A percentile compares a stretch with the other conserved stretches of the same genome.
Conservation (phyloP, 1,140 invertebrate species). For the Bemisia tabaci region DNA sequence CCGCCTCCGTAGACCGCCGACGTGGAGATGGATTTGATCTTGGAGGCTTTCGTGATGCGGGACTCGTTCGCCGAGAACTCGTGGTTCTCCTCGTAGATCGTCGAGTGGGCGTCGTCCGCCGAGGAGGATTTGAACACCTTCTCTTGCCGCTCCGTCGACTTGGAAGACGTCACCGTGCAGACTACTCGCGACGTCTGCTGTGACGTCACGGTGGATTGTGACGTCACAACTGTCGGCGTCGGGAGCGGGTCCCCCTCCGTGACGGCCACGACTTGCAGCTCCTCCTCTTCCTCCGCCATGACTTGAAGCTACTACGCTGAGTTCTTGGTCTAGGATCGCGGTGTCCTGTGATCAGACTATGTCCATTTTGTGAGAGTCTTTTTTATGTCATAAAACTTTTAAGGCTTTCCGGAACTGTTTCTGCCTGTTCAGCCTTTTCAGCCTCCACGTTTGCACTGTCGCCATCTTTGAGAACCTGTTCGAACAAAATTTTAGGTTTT, state of each 20-base stretch:
- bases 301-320: not conserved
- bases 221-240: too few relatives aligned
- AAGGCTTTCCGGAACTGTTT: not conserved
- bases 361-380: not conserved
- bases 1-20: not conserved
- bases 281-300: not conserved
- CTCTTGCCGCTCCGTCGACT: not conserved
- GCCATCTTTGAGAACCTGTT: not conserved
- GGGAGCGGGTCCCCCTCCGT: not conserved
- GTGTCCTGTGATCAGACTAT: too few relatives aligned
- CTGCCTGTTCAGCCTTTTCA: not conserved
- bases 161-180: not conserved
- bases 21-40: not conserved
- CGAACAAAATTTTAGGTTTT: not conserved
- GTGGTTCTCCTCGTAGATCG: not conserved
- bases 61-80: not conserved
- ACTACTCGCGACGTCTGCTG: not conserved
- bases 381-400: not conserved
- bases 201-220: too few relatives aligned
- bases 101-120: not conserved
- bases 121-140: not conserved
- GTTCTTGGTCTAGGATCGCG: too few relatives aligned
- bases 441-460: not conserved
- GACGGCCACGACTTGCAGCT: not conserved
- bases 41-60: not conserved